A percentile compares a stretch with the other conserved stretches of the same genome.
Conservation (phyloP, 1,140 invertebrate species). For the Calephelis virginiensis region DNA sequence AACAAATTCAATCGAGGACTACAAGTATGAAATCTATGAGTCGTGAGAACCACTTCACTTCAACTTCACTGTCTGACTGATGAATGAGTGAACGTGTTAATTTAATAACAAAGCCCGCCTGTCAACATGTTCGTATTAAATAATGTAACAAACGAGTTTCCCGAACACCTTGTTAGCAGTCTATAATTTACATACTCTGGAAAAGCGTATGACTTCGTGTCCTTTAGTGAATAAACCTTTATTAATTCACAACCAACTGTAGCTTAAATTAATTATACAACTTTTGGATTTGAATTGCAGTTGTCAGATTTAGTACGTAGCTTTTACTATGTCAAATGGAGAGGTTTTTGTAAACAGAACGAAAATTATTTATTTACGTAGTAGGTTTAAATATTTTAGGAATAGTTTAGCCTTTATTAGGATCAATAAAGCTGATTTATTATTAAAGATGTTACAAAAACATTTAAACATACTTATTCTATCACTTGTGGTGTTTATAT, state of each 20-base stretch:
- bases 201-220: conserved; percentile 27
- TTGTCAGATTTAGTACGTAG: too few relatives aligned
- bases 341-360: too few relatives aligned
- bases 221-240: conserved; percentile 1
- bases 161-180: conserved; percentile 47
- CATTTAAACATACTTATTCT: too few relatives aligned
- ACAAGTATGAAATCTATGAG: not conserved
- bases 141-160: conserved; percentile 47
- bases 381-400: too few relatives aligned
- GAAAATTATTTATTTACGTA: too few relatives aligned
- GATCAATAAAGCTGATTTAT: too few relatives aligned
- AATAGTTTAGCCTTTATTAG: too few relatives aligned
- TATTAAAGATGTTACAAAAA: too few relatives aligned
- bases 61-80: not conserved
- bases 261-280: not conserved
- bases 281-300: too few relatives aligned
- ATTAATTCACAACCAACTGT: not conserved
- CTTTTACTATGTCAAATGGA: too few relatives aligned
- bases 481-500: too few relatives aligned
- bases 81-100: conserved; percentile 39
- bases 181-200: conserved; percentile 42
- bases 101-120: conserved; percentile 49
- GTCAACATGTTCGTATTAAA: conserved; percentile 32
- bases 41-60: conserved; percentile 44
- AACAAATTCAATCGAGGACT: too few relatives aligned